Evolutionary conservation across 2,888 invertebrate genomes (phyloP), one percentile per base, ranked within the genome.

Genomic region (Balanococcus diminutus): DNA sequence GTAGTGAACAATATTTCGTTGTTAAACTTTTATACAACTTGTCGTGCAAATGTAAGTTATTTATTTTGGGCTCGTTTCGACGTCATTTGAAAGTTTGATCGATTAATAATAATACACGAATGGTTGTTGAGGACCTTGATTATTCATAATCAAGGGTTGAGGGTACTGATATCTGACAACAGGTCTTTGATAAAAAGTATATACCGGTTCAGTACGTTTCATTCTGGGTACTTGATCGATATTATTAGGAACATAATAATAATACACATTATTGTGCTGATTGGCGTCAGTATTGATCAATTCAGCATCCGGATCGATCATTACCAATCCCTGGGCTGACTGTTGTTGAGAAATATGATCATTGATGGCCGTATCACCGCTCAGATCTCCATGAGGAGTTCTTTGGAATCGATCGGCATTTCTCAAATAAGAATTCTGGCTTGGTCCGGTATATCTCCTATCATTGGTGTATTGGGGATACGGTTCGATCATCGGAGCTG

Each of bases 191-290:
- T 79, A 79, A 36, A 36, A 31, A 2, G 28, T 28, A 31, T 72
- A 31, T 4, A 28, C 14, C 5, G 72, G 31, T 72, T 72, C 31
- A 16, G 72, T 79, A 28, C 67, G 67, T 67, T 67, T 67, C 16
- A 25, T 14, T 79, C 75, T 31, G 19, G 31, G 31, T 32, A 11
- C 19, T 31, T 32, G 19, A 36, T 79, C 75, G 9, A 79, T 79
- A 36, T 32, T 79, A 36, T 79, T 79, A 79, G 75, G 75, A 79
- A 79, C 75, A 79, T 79, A 67, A 36, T 79, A 36, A 36, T 79
- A 79, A 79, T 79, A 79, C 75, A 36, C 31, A 16, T 72, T 79
- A 36, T 79, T 79, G 9, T 36, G 75, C 5, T 36, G 25, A 79
- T 79, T 79, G 36, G 75, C 75, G 19, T 22, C 75, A 0, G 75